phyloP scores from a whole-genome alignment of 2,797 vertebrate species.

The Amblyopsis hoosieri region DNA sequence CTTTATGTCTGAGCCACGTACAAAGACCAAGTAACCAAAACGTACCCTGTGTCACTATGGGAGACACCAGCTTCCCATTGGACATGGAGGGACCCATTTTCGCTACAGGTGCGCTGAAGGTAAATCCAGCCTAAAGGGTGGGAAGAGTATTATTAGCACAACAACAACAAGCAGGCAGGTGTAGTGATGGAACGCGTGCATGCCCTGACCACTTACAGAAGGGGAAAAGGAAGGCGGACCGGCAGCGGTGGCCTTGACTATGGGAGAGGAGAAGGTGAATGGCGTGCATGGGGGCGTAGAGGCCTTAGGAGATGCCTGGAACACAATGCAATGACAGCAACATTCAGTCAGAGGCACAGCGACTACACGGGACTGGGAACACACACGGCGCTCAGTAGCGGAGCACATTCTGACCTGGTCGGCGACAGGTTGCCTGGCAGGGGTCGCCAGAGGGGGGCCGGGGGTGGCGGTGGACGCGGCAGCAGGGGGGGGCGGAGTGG shows the following conservation, averaged over 20 bases:
- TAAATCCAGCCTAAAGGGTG: conserved; percentile 85
- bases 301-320: conserved; percentile 74
- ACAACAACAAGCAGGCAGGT: neutral
- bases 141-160: conserved; percentile 1
- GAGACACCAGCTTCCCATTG: conserved; percentile 71
- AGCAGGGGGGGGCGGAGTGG: conserved; percentile 68
- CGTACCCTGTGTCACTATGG: conserved; percentile 75
- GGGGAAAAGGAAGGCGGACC: conserved; percentile 85
- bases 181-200: neutral
- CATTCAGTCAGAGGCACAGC: neutral
- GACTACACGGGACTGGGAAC: neutral
- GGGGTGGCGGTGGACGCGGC: conserved; percentile 46
- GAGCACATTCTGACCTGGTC: conserved; percentile 57
- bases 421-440: conserved; percentile 41
- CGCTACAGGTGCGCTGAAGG: conserved; percentile 91
- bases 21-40: neutral
- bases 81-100: conserved; percentile 82
- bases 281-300: conserved; percentile 77
- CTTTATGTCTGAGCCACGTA: too few species aligned
- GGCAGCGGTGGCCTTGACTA: conserved; percentile 92
- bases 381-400: neutral
- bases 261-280: conserved; percentile 95
- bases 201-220: conserved; percentile 79
- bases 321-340: neutral
- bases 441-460: conserved; percentile 34